Percentiles rank a stretch among this genome's conserved stretches.
Conservation (phyloP, 2,888 invertebrate species). For the Eilema griseolum region DNA sequence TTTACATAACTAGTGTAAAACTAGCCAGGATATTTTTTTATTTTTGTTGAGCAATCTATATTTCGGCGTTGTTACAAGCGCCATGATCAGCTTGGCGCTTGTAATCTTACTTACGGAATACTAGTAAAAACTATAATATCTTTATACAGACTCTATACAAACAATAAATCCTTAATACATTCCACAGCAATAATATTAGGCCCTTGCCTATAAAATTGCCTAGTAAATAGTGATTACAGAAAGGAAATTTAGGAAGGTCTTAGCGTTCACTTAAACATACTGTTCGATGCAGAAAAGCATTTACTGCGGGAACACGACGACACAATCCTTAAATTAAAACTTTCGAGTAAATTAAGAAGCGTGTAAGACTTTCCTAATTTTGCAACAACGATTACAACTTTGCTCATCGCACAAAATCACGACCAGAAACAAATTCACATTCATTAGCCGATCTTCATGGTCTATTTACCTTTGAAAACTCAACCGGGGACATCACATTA, state of each 20-base stretch:
- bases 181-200: no score
- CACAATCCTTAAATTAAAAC: constrained; percentile 24
- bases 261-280: neutral
- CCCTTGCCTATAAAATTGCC: no score
- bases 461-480: constrained; percentile 21
- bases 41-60: no score
- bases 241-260: neutral
- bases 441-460: constrained; percentile 21
- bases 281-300: neutral
- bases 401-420: constrained; percentile 23
- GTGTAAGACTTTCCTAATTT: constrained; percentile 29
- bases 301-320: neutral
- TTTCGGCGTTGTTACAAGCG: no score
- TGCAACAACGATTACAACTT: constrained; percentile 28
- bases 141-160: no score
- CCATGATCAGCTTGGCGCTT: no score
- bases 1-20: no score
- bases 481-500: constrained; percentile 18
- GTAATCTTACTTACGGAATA: no score
- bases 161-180: no score
- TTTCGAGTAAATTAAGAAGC: constrained; percentile 26
- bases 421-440: constrained; percentile 23
- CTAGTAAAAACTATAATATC: no score
- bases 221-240: neutral
- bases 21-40: no score